Evolutionary conservation across 1,140 invertebrate species (phyloP), one percentile per base, ranked within the genome.

Genomic region (Ceratoteleas bidentatus): DNA sequence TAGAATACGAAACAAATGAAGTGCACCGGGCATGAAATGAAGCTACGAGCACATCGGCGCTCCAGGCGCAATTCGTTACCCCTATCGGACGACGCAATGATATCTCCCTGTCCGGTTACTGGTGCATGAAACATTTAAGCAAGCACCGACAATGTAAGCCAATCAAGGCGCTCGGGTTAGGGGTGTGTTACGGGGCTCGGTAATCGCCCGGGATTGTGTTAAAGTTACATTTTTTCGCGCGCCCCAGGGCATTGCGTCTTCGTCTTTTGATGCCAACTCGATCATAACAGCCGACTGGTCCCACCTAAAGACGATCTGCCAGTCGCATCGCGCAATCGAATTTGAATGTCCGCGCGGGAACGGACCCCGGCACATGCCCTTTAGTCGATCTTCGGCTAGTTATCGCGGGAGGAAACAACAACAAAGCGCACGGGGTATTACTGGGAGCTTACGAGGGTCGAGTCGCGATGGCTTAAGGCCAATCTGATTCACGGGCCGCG

Each of bases 121-220:
- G 90, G 89, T 89, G 91, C 90, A 91, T 92, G 89, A 92, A 91
- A 91, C 90, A 88, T 89, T 91, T 90, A 90, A 91, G 90, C 89
- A 90, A 91, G 89, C 91, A 91, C 87, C 88, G 89, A 92, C 90
- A 92, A 92, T 91, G 87, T 90, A 90, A 90, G 90, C 90, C 89
- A 90, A 92, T 92, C 89, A 91, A 87, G 88, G 81, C 87, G 83
- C 61, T 72, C 73, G 81, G 82, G 83, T 83, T 74, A 84, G 84
- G 85, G 84, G 76, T 84, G 77, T 86, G 86, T 87, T 79, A 79
- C 81, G 81, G 80, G 80, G 77, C 85, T 85, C 75, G 85, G 86
- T 91, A 91, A 91, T 91, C 89, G 89, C 81, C 81, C 77, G 86
- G 80, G 87, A 91, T 91, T 90, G 87, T 87, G 87, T 91, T 91